A percentile compares a stretch with the other conserved stretches of the same genome.
phyloP scores from a whole-genome alignment of 2,797 vertebrate genomes.

The Chelon labrosus region DNA sequence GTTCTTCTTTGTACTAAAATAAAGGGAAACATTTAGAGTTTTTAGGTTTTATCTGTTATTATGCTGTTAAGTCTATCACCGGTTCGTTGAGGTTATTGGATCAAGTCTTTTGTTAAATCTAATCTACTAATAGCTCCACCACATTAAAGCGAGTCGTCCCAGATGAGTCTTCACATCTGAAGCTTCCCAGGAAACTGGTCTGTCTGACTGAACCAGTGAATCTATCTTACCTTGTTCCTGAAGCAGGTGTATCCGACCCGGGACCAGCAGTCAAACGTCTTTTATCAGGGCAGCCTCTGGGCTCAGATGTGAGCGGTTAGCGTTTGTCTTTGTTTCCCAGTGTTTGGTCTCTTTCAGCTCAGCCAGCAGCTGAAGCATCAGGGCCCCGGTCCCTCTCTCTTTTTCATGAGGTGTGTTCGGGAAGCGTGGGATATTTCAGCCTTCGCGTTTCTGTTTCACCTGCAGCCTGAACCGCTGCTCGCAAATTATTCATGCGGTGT shows the following conservation, averaged over 20 bases:
- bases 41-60: too few relatives aligned
- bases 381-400: constrained; percentile 37
- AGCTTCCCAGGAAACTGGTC: too few relatives aligned
- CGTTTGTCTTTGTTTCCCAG: constrained; percentile 14
- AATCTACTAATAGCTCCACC: too few relatives aligned
- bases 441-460: constrained; percentile 62
- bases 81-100: too few relatives aligned
- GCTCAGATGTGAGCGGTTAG: constrained; percentile 24
- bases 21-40: too few relatives aligned
- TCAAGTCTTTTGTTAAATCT: too few relatives aligned
- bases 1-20: too few relatives aligned
- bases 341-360: constrained; percentile 13
- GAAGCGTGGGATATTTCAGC: constrained; percentile 68
- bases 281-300: not conserved
- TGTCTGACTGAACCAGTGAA: too few relatives aligned
- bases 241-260: constrained; percentile 15
- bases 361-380: constrained; percentile 50
- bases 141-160: too few relatives aligned
- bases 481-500: constrained; percentile 81
- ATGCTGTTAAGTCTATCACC: too few relatives aligned
- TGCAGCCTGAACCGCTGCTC: constrained; percentile 56
- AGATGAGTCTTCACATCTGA: too few relatives aligned
- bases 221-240: too few relatives aligned
- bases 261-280: not conserved
- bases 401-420: constrained; percentile 66